These are phyloP conservation scores for Thripadectes ignobilis DNA, from an alignment of 2,797 vertebrate species.

Conservation along the genomic window DNA sequence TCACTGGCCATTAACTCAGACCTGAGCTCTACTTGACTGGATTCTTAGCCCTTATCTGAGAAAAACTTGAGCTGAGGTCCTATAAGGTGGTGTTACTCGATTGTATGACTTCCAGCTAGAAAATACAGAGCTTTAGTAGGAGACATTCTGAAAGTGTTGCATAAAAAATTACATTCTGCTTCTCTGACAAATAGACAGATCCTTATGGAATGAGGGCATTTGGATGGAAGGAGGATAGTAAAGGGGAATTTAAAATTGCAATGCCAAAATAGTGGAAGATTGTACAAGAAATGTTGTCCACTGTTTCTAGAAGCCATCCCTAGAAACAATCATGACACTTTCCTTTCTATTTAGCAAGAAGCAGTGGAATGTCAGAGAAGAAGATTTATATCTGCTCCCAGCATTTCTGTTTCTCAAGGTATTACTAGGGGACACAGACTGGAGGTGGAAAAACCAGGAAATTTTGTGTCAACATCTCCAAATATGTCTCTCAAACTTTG, in stretches of 20 bases:
- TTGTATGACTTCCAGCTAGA: not conserved
- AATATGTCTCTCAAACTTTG: not conserved
- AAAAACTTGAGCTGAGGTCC: not conserved
- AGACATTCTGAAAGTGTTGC: not conserved
- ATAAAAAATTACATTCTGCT: not conserved
- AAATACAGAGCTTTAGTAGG: not conserved
- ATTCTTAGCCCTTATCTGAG: not conserved
- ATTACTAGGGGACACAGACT: not conserved
- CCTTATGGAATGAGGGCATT: not conserved
- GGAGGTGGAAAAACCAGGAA: not conserved
- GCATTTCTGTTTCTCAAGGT: not conserved
- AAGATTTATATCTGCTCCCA: not conserved
- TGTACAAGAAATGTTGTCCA: not conserved
- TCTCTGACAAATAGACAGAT: not conserved
- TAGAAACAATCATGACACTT: not conserved
- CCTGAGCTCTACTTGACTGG: not conserved
- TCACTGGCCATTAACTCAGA: not conserved
- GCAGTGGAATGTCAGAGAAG: not conserved
- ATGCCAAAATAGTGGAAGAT: not conserved
- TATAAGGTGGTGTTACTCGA: not conserved
- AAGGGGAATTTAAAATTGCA: not conserved
- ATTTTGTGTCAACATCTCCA: not conserved
- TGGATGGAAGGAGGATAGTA: not conserved
- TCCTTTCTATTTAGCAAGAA: not conserved
- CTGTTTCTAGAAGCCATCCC: not conserved